phyloP scores from a whole-genome alignment of 2,113 vertebrate genomes.

The Glaucomys volans region DNA sequence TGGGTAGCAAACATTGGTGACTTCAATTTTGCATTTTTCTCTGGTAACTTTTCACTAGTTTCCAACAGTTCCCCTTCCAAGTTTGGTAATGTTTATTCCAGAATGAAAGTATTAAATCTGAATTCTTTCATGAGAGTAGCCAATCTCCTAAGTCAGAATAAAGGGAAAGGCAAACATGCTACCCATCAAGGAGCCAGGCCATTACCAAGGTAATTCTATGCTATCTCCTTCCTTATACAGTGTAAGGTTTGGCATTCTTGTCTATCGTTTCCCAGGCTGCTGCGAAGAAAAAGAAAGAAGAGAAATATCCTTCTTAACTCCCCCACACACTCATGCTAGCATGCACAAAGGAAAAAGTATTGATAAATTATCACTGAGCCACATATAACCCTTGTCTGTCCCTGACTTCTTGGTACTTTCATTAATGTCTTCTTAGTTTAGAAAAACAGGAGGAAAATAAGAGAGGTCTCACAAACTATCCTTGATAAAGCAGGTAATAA shows the following conservation, averaged over 20 bases:
- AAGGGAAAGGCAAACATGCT: constrained; percentile 58
- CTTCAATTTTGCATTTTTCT: constrained; percentile 36
- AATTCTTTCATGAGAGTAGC: constrained; percentile 30
- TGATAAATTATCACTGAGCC: neutral
- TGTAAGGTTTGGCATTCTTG: neutral
- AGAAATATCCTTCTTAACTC: neutral
- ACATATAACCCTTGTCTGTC: neutral
- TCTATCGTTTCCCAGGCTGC: constrained; percentile 22
- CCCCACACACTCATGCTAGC: neutral
- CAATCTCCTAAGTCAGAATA: constrained; percentile 29
- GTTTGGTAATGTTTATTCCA: constrained; percentile 65
- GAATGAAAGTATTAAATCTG: constrained; percentile 49
- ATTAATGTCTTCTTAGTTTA: neutral
- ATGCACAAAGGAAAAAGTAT: neutral
- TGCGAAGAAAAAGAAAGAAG: constrained; percentile 40
- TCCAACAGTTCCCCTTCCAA: constrained; percentile 27
- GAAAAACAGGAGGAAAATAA: neutral
- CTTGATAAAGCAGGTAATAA: neutral
- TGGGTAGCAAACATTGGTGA: constrained; percentile 10
- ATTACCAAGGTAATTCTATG: constrained; percentile 48
- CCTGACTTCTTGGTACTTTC: neutral
- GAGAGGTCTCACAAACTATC: neutral
- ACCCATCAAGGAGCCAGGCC: neutral
- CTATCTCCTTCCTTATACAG: constrained; percentile 32
- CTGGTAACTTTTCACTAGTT: constrained; percentile 50